Percentiles rank a stretch among this genome's conserved stretches.
Evolutionary conservation across 2,888 invertebrate genomes (phyloP).

Genomic region (Morinoia aosen): DNA sequence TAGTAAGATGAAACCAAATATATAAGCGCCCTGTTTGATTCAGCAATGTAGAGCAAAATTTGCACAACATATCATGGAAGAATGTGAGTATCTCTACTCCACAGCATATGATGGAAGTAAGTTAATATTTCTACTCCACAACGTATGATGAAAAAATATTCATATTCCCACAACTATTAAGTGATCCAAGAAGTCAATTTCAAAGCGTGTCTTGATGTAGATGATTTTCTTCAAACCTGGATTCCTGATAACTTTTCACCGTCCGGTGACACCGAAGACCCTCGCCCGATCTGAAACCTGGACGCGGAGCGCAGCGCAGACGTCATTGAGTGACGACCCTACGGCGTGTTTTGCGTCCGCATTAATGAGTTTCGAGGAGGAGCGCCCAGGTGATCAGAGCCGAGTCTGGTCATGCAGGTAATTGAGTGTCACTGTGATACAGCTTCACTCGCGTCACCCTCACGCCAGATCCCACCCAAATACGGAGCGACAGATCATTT

Average conservation of each 20-base stretch:
- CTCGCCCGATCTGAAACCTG: background rate
- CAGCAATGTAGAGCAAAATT: too few relatives aligned
- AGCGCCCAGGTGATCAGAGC: slow-evolving; percentile 4
- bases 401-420: slow-evolving; percentile 32
- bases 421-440: slow-evolving; percentile 42
- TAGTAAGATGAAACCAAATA: too few relatives aligned
- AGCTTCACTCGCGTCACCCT: slow-evolving; percentile 8
- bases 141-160: background rate
- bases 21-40: too few relatives aligned
- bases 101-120: background rate
- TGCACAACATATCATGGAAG: too few relatives aligned
- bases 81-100: too few relatives aligned
- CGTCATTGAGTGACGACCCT: background rate
- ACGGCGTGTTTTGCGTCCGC: background rate
- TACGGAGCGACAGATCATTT: background rate
- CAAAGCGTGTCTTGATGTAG: background rate
- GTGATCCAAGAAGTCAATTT: background rate
- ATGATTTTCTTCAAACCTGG: background rate
- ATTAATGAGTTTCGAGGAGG: background rate
- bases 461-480: background rate
- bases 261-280: background rate
- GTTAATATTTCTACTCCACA: too few relatives aligned
- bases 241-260: background rate
- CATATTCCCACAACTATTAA: background rate
- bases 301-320: background rate